Evolutionary conservation across 2,888 invertebrate genomes (phyloP).

Genomic region (Acanthopleura granulata): DNA sequence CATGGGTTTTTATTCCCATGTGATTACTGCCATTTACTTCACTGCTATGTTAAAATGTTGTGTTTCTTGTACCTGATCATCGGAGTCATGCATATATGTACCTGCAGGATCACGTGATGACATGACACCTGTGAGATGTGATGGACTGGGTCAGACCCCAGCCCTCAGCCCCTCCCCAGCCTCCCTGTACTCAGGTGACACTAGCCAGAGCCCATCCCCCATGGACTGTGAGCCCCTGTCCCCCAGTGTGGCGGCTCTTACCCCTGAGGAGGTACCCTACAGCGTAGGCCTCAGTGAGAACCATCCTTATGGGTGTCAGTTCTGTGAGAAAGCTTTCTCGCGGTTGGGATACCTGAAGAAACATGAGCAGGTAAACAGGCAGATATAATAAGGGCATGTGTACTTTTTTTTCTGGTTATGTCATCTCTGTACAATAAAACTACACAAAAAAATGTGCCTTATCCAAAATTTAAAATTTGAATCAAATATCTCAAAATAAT

Average conservation of each 20-base stretch:
- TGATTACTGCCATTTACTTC: not conserved
- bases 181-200: not conserved
- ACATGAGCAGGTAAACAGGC: constrained; percentile 85
- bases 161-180: not conserved
- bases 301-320: constrained; percentile 90
- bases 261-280: constrained; percentile 73
- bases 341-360: constrained; percentile 88
- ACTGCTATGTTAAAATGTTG: not conserved
- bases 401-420: too few relatives aligned
- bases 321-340: constrained; percentile 92
- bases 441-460: too few relatives aligned
- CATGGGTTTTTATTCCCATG: too few relatives aligned
- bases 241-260: constrained; percentile 34
- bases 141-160: too few relatives aligned
- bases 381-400: not conserved
- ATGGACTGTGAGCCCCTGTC: constrained; percentile 33
- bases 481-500: too few relatives aligned
- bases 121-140: too few relatives aligned
- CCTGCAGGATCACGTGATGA: too few relatives aligned
- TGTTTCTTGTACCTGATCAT: not conserved
- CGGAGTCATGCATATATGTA: too few relatives aligned
- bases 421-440: too few relatives aligned
- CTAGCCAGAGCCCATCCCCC: not conserved
- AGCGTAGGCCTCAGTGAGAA: constrained; percentile 80
- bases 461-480: too few relatives aligned